Evolutionary conservation across 2,113 vertebrate species (phyloP).

Genomic region (Tetrao urogallus): DNA sequence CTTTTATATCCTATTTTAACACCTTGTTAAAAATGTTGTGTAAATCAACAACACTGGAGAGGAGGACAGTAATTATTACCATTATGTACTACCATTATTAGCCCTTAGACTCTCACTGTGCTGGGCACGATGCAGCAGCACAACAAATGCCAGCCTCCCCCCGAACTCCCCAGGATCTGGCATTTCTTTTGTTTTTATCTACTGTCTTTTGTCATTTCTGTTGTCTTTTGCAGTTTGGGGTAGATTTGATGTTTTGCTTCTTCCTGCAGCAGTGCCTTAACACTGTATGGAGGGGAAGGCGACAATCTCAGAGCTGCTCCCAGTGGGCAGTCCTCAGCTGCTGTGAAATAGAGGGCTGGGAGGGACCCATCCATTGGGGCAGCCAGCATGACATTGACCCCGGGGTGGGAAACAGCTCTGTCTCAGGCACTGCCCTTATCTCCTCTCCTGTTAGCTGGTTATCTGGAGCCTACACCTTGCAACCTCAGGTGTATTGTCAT

Average conservation of each 20-base stretch:
- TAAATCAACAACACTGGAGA: not conserved
- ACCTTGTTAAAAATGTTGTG: not conserved
- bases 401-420: constrained; percentile 7
- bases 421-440: constrained; percentile 52
- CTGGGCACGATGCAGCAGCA: not conserved
- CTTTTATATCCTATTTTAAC: not conserved
- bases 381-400: constrained; percentile 63
- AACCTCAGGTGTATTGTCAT: constrained; percentile 74
- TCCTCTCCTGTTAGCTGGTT: constrained; percentile 35
- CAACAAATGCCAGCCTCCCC: not conserved
- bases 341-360: not conserved
- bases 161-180: not conserved
- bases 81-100: not conserved
- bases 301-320: not conserved
- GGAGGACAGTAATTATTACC: not conserved
- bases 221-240: not conserved
- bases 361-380: not conserved
- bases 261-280: not conserved
- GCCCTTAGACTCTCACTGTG: not conserved
- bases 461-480: constrained; percentile 78
- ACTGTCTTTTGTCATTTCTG: not conserved
- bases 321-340: not conserved
- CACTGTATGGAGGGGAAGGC: not conserved
- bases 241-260: not conserved
- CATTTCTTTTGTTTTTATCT: not conserved